A percentile compares a stretch with the other conserved stretches of the same genome.
Evolutionary conservation across 2,113 vertebrate genomes (phyloP).

Genomic region (Mirza zaza): DNA sequence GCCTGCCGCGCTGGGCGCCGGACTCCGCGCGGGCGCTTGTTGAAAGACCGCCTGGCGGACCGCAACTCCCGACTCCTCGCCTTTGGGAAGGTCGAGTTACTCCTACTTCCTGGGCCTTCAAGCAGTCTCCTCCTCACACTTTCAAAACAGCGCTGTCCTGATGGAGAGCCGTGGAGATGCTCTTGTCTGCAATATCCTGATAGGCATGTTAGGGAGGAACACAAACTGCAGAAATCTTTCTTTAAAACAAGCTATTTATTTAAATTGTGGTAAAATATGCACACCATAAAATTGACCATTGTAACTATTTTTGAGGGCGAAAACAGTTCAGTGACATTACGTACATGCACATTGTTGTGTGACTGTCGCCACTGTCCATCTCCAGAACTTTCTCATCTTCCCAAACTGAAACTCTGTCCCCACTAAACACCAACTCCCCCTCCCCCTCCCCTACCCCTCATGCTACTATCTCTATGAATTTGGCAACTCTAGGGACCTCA

Average conservation of each 20-base stretch:
- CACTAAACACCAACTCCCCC: not conserved
- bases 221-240: not conserved
- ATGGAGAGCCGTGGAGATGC: not conserved
- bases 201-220: not conserved
- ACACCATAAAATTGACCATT: not conserved
- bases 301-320: not conserved
- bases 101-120: not conserved
- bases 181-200: not conserved
- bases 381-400: not conserved
- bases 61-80: too few relatives aligned
- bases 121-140: not conserved
- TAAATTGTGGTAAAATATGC: not conserved
- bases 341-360: rapidly evolving
- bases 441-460: too few relatives aligned
- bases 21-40: too few relatives aligned
- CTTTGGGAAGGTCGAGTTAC: not conserved
- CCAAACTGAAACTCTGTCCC: not conserved
- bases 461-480: not conserved
- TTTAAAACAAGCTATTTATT: not conserved
- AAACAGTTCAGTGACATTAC: not conserved
- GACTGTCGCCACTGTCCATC: rapidly evolving
- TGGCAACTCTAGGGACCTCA: not conserved
- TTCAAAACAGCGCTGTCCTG: not conserved
- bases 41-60: not conserved
- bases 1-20: too few relatives aligned